Base-by-base conservation (phyloP, 2,113 vertebrate genomes). In the Tragelaphus imberbis region DNA sequence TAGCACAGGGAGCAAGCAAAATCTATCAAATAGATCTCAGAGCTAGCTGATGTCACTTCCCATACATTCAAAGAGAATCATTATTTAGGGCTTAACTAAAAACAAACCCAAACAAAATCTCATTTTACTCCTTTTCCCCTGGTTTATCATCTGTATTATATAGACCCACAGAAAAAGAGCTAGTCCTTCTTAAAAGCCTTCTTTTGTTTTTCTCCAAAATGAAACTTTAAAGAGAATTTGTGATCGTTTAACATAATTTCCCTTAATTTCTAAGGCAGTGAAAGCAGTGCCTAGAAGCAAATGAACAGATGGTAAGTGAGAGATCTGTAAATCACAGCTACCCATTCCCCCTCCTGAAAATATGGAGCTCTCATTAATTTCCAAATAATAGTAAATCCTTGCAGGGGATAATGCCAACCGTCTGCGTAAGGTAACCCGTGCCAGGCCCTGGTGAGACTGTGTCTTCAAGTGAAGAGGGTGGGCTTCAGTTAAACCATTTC, bases 291-390 rank as follows among this genome's bases (percentile, higher is more conserved):
- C 97, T 97, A 30, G 88, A 59, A 96, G 97, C 96, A 75, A 97
- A 94, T 9, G 94, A 98, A 94, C 97, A 98, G 97, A 97, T 94
- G 98, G 98, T 92, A 68, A 94, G 81, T 71, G 96, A 97, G 95
- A 68, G 91, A 94, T 49, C 77, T 65, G 40, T 98, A 94, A 97
- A 98, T 98, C 98, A 98, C 77, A 90, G 10, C 0, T 85, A 91
- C 17, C 61, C 16, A 1, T n/a, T 51, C 40, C 27, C 25, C 8
- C 27, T 85, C 81, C 92, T 19, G 13, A 19, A 40, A 91, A 90
- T 77, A 84, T 0, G 51, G 65, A 84, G 27, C 84, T 56, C 3
- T 53, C 15, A 4, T 92, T 97, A 84, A 97, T 88, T 98, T 97
- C 84, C 90, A 92, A 84, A 2, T 88, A 86, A 90, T 53, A 65